Conservation (phyloP, 2,797 vertebrate species). For the Falco concolor region DNA sequence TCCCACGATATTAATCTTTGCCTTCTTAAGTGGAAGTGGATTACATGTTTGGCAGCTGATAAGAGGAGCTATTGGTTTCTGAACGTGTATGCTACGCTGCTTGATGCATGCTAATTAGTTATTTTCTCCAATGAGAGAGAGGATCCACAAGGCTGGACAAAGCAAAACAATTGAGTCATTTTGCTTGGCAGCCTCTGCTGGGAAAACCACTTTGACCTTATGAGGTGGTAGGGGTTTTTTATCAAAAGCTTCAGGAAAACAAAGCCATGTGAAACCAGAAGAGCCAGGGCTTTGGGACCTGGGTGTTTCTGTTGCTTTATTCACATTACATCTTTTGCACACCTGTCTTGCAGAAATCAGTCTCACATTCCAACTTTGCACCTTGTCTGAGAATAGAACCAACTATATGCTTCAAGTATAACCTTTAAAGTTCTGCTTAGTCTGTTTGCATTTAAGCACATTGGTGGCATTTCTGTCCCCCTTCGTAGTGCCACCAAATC, state of each 20-base stretch:
- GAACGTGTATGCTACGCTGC: background rate
- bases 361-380: background rate
- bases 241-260: background rate
- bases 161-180: background rate
- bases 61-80: conserved; percentile 27
- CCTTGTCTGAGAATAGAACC: background rate
- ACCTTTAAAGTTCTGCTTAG: background rate
- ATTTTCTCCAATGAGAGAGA: background rate
- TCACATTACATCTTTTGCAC: background rate
- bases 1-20: conserved; percentile 30
- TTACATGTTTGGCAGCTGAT: conserved; percentile 21
- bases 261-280: background rate
- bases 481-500: background rate
- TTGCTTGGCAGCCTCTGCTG: conserved; percentile 1
- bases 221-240: background rate
- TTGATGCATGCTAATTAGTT: background rate
- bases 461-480: background rate
- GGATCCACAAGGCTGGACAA: background rate
- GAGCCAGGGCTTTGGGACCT: background rate
- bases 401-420: background rate
- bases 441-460: background rate
- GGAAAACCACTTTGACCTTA: background rate
- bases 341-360: background rate
- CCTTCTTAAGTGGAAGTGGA: background rate
- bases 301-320: background rate